Evolutionary conservation across 2,888 invertebrate genomes (phyloP), one percentile per base, ranked within the genome.

Genomic region (Cepaea hortensis): DNA sequence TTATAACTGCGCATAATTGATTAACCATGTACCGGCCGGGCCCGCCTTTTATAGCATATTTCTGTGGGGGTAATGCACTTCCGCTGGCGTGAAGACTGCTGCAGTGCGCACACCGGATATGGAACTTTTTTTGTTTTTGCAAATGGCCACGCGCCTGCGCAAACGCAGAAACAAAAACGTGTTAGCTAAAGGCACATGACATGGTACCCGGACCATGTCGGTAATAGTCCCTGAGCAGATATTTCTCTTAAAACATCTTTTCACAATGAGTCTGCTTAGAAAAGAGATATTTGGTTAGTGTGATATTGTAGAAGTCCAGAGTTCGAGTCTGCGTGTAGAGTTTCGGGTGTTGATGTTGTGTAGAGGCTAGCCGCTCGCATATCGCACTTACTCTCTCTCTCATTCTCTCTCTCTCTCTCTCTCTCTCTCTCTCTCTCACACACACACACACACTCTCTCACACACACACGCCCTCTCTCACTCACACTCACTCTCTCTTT

Each of bases 61-160:
- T 85, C 72, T 83, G 68, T 35, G 72, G 55, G 72, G 87, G 83
- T 85, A 87, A 87, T 87, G 85, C 85, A 87, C 79, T 87, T 87
- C 87, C 87, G 87, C 75, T 72, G 50, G 70, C 72, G 81, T 82
- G 77, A 83, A 87, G 82, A 77, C 85, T 81, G 77, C 82, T 82
- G 85, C 85, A 23, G 85, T 80, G 81, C 81, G 48, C 50, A 61
- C 77, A 82, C 87, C 87, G 87, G 87, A 87, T 85, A 85, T 87
- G 83, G 85, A 87, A 79, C 85, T 79, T 62, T 62, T 55, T 35
- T 79, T 15, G 4, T 79, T 35, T n/a, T 35, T 48, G n/a, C 35
- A 62, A 35, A 79, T 62, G 61, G 79, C 61, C 61, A 23, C 62
- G 62, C 79, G 62, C 79, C 61, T 62, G 61, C 79, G 62, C 46